Percentiles rank a stretch among this genome's conserved stretches.
These are phyloP conservation scores for Leuctra nigra DNA, from an alignment of 2,888 invertebrate species.

Conservation along the genomic window DNA sequence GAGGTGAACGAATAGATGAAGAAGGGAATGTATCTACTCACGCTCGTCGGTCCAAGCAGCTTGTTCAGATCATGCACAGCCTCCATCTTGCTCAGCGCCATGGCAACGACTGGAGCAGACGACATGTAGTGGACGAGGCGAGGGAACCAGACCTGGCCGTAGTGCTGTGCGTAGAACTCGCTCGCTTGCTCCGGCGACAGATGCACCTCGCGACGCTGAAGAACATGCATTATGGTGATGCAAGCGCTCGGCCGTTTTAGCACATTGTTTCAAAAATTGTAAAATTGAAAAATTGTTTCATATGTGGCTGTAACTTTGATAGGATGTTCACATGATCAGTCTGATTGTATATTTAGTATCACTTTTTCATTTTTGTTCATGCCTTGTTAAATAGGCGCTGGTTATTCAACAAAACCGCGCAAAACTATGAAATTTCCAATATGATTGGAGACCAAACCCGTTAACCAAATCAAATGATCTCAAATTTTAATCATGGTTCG, in stretches of 20 bases:
- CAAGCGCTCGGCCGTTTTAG: too few relatives aligned
- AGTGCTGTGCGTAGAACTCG: constrained; percentile 72
- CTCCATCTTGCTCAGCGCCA: constrained; percentile 61
- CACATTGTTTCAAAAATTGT: too few relatives aligned
- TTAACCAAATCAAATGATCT: too few relatives aligned
- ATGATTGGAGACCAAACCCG: too few relatives aligned
- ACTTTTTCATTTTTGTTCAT: too few relatives aligned
- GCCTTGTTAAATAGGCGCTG: too few relatives aligned
- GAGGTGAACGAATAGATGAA: neutral
- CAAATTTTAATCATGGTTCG: too few relatives aligned
- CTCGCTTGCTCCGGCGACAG: constrained; percentile 81
- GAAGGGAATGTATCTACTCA: constrained; percentile 23
- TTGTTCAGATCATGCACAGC: constrained; percentile 66
- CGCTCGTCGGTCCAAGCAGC: constrained; percentile 61
- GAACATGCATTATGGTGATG: too few relatives aligned
- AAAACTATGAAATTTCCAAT: too few relatives aligned
- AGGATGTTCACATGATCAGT: neutral
- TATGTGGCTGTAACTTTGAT: neutral
- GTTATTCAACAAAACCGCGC: too few relatives aligned
- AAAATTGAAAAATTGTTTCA: constrained; percentile 13
- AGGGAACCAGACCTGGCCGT: constrained; percentile 66
- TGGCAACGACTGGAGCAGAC: constrained; percentile 62
- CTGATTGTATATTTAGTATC: too few relatives aligned
- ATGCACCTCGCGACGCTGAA: constrained; percentile 58
- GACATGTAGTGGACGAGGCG: constrained; percentile 74